Percentiles rank a stretch among this genome's conserved stretches.
These are phyloP conservation scores for human (Homo sapiens) DNA, from an alignment of 2,113 vertebrate genomes.

Conservation along the genomic window GRCh38 chr2:40948501-40949000, in stretches of 20 bases:
- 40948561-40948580: background rate
- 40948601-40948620: background rate
- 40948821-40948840: background rate
- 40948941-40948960: background rate
- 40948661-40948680: background rate
- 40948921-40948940: background rate
- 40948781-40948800: background rate
- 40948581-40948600: too few species aligned
- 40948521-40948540: background rate
- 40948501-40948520: background rate
- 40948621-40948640: background rate
- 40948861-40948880: background rate
- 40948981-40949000: background rate
- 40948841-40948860: background rate
- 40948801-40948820: background rate
- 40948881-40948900: background rate
- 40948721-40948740: background rate
- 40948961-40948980: background rate
- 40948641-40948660: background rate
- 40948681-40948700: background rate
- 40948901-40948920: background rate
- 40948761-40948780: background rate
- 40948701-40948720: background rate
- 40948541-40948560: background rate
- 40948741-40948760: background rate